Base-by-base conservation (phyloP, 2,113 vertebrate genomes). In the Pitta sordida region DNA sequence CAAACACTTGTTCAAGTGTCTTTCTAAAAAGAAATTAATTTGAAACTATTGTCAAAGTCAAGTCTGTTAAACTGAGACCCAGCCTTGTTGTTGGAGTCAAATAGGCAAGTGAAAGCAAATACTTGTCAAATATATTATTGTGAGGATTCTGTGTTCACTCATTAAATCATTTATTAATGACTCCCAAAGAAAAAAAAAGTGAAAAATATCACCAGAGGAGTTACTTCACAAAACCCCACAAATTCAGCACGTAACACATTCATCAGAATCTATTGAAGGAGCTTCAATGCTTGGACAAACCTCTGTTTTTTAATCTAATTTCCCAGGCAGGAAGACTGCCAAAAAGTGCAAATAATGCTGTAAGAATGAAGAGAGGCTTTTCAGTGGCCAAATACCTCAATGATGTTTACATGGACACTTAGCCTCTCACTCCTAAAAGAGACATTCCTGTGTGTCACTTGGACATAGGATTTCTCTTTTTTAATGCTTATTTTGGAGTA, bases 261-360 rank as follows among this genome's bases (percentile, higher is more conserved):
- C 83, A 94, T 97, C 96, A 93, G 76, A 75, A 89, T 80, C 89
- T 78, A 82, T 93, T 96, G 91, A 96, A 85, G 81, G 55, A 94
- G 83, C 67, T 83, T 93, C 63, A 90, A 46, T 91, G 85, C 85
- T 92, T 96, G 96, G 95, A 95, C 86, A 92, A 93, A 93, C 89
- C 86, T 55, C 83, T 83, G 70, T 37, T 94, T 96, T 95, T 95
- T 91, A 78, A 69, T 96, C 92, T 96, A 91, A 97, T 97, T 97
- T 96, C 75, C 62, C 76, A 95, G 85, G 88, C 95, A 95, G 95
- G 83, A 96, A 89, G 74, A 41, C 93, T 96, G 96, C 97, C 96
- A 97, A 90, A 92, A 94, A 95, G 91, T 83, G 80, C 79, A 91
- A 95, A 93, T 70, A 89, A 88, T 93, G 74, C 83, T 78, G 68